Evolutionary conservation across 2,797 vertebrate genomes (phyloP).

Genomic region (Distichodus sexfasciatus): DNA sequence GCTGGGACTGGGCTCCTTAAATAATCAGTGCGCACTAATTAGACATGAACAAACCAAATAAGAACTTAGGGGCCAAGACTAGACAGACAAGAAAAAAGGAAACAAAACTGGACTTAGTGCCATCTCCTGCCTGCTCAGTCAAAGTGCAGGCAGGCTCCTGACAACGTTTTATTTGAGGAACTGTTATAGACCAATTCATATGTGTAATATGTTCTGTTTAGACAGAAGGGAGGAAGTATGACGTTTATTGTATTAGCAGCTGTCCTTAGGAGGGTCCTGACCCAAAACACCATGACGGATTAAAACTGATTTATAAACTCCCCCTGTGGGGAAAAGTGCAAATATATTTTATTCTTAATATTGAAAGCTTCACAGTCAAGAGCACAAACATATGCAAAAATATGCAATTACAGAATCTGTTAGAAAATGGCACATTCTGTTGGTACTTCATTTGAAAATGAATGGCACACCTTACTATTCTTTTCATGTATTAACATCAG

Average conservation of each 20-base stretch:
- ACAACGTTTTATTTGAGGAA: no score
- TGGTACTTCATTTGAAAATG: neutral
- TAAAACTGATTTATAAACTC: constrained; percentile 5
- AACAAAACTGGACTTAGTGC: no score
- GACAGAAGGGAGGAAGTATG: neutral
- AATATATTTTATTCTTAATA: neutral
- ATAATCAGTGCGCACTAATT: no score
- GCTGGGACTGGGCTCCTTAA: no score
- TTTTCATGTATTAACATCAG: neutral
- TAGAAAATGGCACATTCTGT: constrained; percentile 11
- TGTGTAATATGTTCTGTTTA: neutral
- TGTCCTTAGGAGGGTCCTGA: neutral
- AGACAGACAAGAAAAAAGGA: no score
- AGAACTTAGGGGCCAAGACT: no score
- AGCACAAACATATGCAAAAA: constrained; percentile 1
- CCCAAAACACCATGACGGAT: neutral
- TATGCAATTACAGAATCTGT: constrained; percentile 16
- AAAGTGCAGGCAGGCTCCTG: no score
- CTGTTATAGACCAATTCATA: no score
- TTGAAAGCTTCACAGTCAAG: neutral
- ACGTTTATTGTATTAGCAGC: neutral
- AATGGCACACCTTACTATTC: neutral
- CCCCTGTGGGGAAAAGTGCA: neutral
- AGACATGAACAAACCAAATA: no score
- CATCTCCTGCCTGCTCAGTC: no score